Evolutionary conservation across 35 echinoderm and acorn worm species (phyloP).

Genomic region (Ophioderma brevispina): DNA sequence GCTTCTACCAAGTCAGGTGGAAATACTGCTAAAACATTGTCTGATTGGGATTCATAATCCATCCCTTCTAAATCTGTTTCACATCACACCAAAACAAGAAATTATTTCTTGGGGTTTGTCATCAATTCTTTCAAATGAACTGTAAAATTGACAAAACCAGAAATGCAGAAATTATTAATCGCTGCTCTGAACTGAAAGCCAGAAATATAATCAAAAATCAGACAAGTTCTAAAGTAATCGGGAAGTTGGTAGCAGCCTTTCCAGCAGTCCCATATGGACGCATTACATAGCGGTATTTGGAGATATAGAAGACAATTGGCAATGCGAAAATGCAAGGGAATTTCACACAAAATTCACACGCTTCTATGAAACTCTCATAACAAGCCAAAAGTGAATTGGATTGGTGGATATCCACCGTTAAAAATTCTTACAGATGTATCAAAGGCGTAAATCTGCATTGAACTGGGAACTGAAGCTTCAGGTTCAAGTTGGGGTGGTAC

Average conservation of each 20-base stretch:
- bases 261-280: constrained; percentile 50
- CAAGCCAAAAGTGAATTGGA: constrained; percentile 53
- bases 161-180: too few species aligned
- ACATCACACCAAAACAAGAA: too few species aligned
- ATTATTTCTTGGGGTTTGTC: too few species aligned
- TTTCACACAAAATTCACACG: too few species aligned
- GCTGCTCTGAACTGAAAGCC: too few species aligned
- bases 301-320: constrained; percentile 58
- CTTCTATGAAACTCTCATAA: constrained; percentile 36
- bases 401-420: constrained; percentile 51
- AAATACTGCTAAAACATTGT: too few species aligned
- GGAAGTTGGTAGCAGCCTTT: constrained; percentile 66
- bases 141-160: too few species aligned
- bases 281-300: constrained; percentile 57
- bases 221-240: constrained; percentile 50
- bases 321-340: constrained; percentile 50
- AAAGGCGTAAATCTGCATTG: not conserved
- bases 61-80: too few species aligned
- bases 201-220: too few species aligned
- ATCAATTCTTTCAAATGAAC: too few species aligned
- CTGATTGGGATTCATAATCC: too few species aligned
- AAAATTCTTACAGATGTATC: not conserved
- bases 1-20: too few species aligned
- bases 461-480: constrained; percentile 54
- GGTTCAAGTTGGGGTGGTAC: constrained; percentile 60